Percentiles rank a stretch among this genome's conserved stretches.
phyloP scores from a whole-genome alignment of 2,888 invertebrate genomes.

The Eristalis arbustorum region DNA sequence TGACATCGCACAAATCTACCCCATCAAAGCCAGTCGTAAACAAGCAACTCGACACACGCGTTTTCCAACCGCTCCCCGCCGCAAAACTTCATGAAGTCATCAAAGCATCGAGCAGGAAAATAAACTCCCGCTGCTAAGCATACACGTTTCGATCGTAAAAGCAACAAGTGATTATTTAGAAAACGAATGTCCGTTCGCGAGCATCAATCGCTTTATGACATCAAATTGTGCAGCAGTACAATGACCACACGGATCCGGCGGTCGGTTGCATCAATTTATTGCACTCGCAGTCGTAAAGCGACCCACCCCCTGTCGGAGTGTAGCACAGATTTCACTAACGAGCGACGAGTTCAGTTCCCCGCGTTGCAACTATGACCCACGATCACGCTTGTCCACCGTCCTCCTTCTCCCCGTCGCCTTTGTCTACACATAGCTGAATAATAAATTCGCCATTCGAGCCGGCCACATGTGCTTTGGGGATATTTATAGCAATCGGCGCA shows the following conservation, averaged over 20 bases:
- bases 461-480: constrained; percentile 22
- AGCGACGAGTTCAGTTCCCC: constrained; percentile 34
- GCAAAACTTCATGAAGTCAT: not conserved
- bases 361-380: constrained; percentile 46
- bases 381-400: too few relatives aligned
- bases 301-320: constrained; percentile 6
- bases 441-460: constrained; percentile 23
- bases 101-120: not conserved
- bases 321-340: constrained; percentile 21
- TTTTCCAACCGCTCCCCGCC: not conserved
- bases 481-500: constrained; percentile 41
- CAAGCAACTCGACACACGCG: not conserved
- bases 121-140: not conserved
- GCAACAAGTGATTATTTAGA: not conserved
- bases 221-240: constrained; percentile 55
- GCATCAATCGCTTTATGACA: constrained; percentile 24
- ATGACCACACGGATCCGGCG: constrained; percentile 38
- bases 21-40: not conserved
- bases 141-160: constrained; percentile 14
- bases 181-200: not conserved
- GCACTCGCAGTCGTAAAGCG: not conserved
- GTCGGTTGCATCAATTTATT: constrained; percentile 46
- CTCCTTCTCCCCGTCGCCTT: not conserved
- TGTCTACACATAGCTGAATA: constrained; percentile 37
- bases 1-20: not conserved